A percentile compares a stretch with the other conserved stretches of the same genome.
phyloP scores from a whole-genome alignment of 2,113 vertebrate genomes.

The Actenoides hombroni region DNA sequence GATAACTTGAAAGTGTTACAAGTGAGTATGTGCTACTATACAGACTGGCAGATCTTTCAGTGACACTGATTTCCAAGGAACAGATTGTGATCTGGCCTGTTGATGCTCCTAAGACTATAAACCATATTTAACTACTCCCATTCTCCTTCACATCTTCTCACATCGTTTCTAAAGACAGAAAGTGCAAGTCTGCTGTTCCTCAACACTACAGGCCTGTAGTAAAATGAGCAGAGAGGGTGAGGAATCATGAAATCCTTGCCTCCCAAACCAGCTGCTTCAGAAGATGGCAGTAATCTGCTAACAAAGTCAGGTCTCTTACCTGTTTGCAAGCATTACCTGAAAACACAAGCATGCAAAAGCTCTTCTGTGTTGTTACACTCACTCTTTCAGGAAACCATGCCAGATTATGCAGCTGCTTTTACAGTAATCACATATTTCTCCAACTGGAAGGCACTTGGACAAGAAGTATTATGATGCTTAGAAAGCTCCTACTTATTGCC shows the following conservation, averaged over 20 bases:
- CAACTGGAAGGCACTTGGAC: background rate
- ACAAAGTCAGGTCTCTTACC: background rate
- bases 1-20: background rate
- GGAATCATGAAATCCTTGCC: background rate
- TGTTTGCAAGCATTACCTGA: background rate
- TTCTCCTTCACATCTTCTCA: background rate
- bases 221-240: background rate
- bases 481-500: background rate
- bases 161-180: background rate
- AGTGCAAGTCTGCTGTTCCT: background rate
- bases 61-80: background rate
- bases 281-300: background rate
- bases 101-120: background rate
- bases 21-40: background rate
- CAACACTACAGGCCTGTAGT: background rate
- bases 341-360: background rate
- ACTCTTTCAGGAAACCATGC: background rate
- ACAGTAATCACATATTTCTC: background rate
- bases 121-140: background rate
- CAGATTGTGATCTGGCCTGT: background rate
- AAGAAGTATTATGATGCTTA: background rate
- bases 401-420: conserved; percentile 3
- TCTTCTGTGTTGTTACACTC: background rate
- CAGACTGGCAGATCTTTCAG: background rate
- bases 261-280: background rate